Conservation (phyloP, 2,797 vertebrate species). For the Mycteria americana region DNA sequence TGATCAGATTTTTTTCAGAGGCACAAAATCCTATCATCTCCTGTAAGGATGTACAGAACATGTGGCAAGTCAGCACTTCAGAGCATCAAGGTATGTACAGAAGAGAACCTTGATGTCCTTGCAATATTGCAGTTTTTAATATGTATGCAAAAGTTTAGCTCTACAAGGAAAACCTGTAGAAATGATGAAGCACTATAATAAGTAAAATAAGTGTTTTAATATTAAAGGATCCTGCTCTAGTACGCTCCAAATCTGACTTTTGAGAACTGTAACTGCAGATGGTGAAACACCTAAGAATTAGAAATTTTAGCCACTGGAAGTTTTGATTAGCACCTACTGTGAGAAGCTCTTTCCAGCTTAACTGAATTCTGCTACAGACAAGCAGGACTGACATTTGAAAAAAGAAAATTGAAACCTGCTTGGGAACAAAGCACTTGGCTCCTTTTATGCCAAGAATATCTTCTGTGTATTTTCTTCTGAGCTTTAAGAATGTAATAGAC, state of each 20-base stretch:
- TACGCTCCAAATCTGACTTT: neutral
- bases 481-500: neutral
- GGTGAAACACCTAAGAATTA: neutral
- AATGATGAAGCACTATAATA: neutral
- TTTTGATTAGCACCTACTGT: neutral
- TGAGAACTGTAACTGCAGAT: neutral
- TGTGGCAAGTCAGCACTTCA: neutral
- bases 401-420: slow-evolving; percentile 1
- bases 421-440: neutral
- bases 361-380: neutral
- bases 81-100: neutral
- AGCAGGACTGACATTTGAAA: neutral
- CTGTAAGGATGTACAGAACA: neutral
- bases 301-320: neutral
- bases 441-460: neutral
- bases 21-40: neutral
- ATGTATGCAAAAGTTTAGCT: neutral
- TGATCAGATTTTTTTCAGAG: neutral
- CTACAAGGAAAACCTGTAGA: neutral
- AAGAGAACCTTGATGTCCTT: neutral
- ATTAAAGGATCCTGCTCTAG: neutral
- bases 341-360: neutral
- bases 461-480: neutral
- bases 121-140: neutral
- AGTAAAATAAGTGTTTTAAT: neutral